phyloP scores from a whole-genome alignment of 2,888 invertebrate genomes.

The Heliconius cydno region DNA sequence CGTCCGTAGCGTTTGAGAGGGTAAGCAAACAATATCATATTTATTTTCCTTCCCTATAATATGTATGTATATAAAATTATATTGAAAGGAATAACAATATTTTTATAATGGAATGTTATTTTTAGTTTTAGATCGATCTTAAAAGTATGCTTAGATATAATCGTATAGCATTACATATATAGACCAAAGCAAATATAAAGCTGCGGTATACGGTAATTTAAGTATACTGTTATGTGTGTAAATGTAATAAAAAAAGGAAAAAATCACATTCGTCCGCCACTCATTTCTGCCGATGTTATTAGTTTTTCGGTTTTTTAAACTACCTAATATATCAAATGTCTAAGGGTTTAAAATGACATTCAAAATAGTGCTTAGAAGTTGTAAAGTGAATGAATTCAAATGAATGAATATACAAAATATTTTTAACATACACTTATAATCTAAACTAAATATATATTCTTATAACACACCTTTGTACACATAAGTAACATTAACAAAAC shows the following conservation, averaged over 20 bases:
- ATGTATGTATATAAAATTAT: neutral
- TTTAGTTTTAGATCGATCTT: neutral
- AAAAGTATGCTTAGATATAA: too few relatives aligned
- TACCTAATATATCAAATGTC: too few relatives aligned
- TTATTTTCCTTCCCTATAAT: slow-evolving; percentile 5
- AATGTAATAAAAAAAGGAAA: too few relatives aligned
- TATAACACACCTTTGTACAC: neutral
- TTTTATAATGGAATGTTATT: neutral
- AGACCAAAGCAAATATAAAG: too few relatives aligned
- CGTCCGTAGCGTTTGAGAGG: slow-evolving; percentile 10
- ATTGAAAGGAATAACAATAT: neutral
- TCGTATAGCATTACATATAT: too few relatives aligned
- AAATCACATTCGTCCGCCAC: too few relatives aligned
- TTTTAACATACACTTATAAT: neutral
- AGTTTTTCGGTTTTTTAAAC: too few relatives aligned
- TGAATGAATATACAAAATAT: neutral
- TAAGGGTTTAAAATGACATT: too few relatives aligned
- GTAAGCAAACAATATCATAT: slow-evolving; percentile 19
- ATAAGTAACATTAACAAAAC: neutral
- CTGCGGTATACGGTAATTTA: too few relatives aligned
- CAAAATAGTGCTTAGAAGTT: neutral
- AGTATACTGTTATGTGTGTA: too few relatives aligned
- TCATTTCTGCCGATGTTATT: too few relatives aligned
- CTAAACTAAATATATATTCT: neutral
- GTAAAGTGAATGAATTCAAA: neutral